These are phyloP conservation scores for Argopecten irradians DNA, from an alignment of 1,140 invertebrate species.

Conservation along the genomic window DNA sequence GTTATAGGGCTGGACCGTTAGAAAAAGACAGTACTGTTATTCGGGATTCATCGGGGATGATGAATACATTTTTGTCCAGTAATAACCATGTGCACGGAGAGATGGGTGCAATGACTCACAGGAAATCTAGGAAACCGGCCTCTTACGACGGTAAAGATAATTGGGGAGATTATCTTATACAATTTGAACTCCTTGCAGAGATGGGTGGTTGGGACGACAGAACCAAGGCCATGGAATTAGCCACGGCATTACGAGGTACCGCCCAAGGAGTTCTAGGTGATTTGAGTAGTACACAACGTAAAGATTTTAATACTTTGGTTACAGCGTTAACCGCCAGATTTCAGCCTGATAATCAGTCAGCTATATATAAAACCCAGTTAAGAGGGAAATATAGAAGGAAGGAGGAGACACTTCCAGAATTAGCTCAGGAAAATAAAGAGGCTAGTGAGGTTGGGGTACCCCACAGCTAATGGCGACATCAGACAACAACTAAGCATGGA, in stretches of 20 bases:
- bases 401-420: neutral
- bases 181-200: neutral
- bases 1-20: neutral
- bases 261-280: neutral
- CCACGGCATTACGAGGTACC: neutral
- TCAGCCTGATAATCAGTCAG: conserved; percentile 3
- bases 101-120: neutral
- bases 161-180: neutral
- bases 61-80: neutral
- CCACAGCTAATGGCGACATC: conserved; percentile 32
- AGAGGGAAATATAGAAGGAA: neutral
- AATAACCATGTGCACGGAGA: neutral
- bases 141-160: neutral
- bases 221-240: neutral
- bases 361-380: conserved; percentile 2
- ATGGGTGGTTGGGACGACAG: neutral
- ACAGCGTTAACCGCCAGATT: neutral
- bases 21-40: neutral
- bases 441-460: conserved; percentile 42
- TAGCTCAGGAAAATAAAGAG: conserved; percentile 30
- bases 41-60: neutral
- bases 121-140: neutral
- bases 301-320: neutral
- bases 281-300: neutral
- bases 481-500: conserved; percentile 41